These are phyloP conservation scores for Drosophila kanapiae DNA, from an alignment of 1,140 invertebrate genomes.

Conservation along the genomic window DNA sequence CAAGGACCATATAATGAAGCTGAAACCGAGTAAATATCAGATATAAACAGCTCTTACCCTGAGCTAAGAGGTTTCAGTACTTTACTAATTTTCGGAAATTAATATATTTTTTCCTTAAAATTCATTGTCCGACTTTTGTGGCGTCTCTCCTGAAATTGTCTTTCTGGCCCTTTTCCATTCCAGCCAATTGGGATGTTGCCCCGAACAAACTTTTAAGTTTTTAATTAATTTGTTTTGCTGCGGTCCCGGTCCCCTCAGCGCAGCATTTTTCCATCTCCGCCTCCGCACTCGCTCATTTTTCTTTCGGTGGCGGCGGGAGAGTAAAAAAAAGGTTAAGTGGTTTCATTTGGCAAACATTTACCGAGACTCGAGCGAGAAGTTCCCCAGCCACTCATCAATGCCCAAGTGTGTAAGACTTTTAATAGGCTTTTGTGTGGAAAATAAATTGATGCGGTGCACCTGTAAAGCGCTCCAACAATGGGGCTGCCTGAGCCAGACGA, in stretches of 20 bases:
- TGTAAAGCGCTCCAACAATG: conserved; percentile 71
- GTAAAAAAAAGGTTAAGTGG: conserved; percentile 78
- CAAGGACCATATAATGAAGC: too few relatives aligned
- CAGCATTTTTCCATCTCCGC: conserved; percentile 13
- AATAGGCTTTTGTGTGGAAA: conserved; percentile 83
- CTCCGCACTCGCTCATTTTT: conserved; percentile 44
- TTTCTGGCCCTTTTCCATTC: conserved; percentile 6
- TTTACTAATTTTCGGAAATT: not conserved
- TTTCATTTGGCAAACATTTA: conserved; percentile 82
- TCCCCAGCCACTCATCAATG: conserved; percentile 60
- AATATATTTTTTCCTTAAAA: conserved; percentile 1
- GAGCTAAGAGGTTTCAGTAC: not conserved
- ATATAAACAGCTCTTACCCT: not conserved
- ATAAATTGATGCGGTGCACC: conserved; percentile 82
- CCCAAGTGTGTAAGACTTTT: conserved; percentile 70
- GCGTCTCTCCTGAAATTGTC: conserved; percentile 11
- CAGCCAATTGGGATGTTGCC: conserved; percentile 32
- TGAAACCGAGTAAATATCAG: too few relatives aligned
- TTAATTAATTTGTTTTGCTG: conserved; percentile 81
- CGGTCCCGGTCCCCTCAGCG: conserved; percentile 40
- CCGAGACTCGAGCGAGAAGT: conserved; percentile 40
- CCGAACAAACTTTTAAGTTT: conserved; percentile 74
- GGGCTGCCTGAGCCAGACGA: conserved; percentile 27
- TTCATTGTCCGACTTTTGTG: conserved; percentile 16
- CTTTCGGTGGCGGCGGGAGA: conserved; percentile 11